These are phyloP conservation scores for Maniola jurtina DNA, from an alignment of 1,140 invertebrate species.

Conservation along the genomic window DNA sequence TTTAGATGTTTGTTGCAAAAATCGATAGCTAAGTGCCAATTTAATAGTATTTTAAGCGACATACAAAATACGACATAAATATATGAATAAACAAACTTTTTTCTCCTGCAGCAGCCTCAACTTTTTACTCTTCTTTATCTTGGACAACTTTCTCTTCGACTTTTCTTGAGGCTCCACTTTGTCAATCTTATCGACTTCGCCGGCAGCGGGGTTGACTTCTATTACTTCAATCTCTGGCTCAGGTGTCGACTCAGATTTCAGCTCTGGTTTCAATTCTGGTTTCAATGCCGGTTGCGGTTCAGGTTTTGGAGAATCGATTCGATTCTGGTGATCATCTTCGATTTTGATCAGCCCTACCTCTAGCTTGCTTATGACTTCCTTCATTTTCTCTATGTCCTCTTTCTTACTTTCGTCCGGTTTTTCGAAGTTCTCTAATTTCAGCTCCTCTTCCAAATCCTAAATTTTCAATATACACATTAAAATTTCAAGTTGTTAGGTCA, in stretches of 20 bases:
- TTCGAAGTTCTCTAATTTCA: conserved; percentile 61
- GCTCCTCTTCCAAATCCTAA: conserved; percentile 46
- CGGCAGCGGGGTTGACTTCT: conserved; percentile 19
- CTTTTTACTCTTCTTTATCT: conserved; percentile 61
- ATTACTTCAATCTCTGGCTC: conserved; percentile 7
- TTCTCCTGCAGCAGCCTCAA: conserved; percentile 60
- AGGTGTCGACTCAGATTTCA: neutral
- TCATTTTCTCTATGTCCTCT: conserved; percentile 63
- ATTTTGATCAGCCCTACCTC: conserved; percentile 51
- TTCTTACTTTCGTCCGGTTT: conserved; percentile 51
- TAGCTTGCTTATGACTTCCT: conserved; percentile 63
- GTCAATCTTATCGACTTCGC: conserved; percentile 20
- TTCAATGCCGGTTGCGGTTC: conserved; percentile 29
- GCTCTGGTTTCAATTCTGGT: neutral
- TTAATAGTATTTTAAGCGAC: too few relatives aligned
- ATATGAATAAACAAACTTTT: conserved; percentile 36
- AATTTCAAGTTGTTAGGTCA: neutral
- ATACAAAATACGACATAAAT: neutral
- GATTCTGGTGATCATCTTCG: conserved; percentile 20
- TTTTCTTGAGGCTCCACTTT: conserved; percentile 20
- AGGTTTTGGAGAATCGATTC: conserved; percentile 35
- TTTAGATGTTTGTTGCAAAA: too few relatives aligned
- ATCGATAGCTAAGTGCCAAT: too few relatives aligned
- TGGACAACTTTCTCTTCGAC: conserved; percentile 39
- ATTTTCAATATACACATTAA: conserved; percentile 2